Base-by-base conservation (phyloP, 1,140 invertebrate genomes). In the Bicyclus anynana region DNA sequence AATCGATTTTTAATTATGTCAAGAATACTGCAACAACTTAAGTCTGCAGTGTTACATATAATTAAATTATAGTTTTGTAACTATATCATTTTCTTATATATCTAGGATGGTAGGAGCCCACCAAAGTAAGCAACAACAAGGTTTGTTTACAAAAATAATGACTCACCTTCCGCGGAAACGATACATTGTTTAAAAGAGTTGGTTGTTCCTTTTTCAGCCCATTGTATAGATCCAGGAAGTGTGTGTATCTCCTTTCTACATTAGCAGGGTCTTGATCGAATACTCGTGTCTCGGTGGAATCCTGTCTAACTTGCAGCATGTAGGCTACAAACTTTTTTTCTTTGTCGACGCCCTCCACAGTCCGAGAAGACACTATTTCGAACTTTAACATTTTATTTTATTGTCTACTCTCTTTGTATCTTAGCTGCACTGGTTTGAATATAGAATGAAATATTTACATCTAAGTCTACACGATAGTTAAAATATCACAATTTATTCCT, bases 161-260 rank as follows among this genome's bases (percentile, higher is more conserved):
- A 65, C 37, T 61, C 66, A 89, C 92, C 84, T 95, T 96, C 69
- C 92, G 93, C 5, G 95, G 95, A 84, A 96, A 96, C 50, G 89
- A 82, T 5, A 94, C 76, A 35, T 77, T 82, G 48, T 77, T 77
- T 77, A 95, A 83, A 42, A 92, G 69, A 12, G 85, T 40, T 4
- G 93, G 92, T 83, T 91, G 91, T 40, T 91, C 89, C 54, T 91
- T 92, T 62, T 90, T 91, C 2, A 96, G 77, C 2, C 87, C 79
- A 63, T 90, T 90, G 77, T 93, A 94, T 2, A 95, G 84, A 51
- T 91, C 90, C 13, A 93, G 84, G 82, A 95, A 95, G 67, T 96
- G 93, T 5, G 94, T 94, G 69, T 95, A 96, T 65, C 95, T 89
- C 57, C 94, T 86, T 67, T 95, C 92, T 26, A 95, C 91, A 23